Evolutionary conservation across 2,888 invertebrate species (phyloP).

Genomic region (Drosophila prolongata): DNA sequence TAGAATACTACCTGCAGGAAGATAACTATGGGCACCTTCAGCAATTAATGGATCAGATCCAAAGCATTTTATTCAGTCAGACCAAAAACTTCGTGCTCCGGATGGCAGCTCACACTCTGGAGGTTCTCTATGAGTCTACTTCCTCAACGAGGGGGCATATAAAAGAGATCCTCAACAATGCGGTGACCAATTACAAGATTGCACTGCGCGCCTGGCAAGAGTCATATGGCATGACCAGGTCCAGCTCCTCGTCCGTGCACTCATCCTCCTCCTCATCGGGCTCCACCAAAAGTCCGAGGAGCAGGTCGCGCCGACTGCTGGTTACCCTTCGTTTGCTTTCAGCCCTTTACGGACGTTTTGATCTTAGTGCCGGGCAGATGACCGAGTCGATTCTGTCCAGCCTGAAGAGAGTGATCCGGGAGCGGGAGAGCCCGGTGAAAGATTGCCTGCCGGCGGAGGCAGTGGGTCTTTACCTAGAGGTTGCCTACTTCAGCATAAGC

Average conservation of each 20-base stretch:
- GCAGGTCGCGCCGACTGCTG: slow-evolving; percentile 4
- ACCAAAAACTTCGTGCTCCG: slow-evolving; percentile 27
- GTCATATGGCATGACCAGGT: neutral
- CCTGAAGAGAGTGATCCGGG: neutral
- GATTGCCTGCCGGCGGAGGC: slow-evolving; percentile 1
- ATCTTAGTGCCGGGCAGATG: slow-evolving; percentile 34
- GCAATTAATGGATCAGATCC: slow-evolving; percentile 5
- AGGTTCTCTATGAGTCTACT: neutral
- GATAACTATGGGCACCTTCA: neutral
- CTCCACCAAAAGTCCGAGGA: neutral
- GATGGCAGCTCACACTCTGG: slow-evolving; percentile 38
- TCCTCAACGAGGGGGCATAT: neutral
- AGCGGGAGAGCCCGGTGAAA: too few species aligned
- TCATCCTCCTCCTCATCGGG: neutral
- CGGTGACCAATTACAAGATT: slow-evolving; percentile 42
- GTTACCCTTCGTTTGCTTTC: slow-evolving; percentile 36
- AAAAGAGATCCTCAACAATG: slow-evolving; percentile 38
- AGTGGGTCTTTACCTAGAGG: slow-evolving; percentile 30
- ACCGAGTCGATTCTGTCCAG: slow-evolving; percentile 17
- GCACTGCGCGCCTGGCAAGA: slow-evolving; percentile 24
- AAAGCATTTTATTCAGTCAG: slow-evolving; percentile 36
- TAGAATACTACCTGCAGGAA: neutral
- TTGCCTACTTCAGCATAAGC: slow-evolving; percentile 32
- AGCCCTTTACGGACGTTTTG: slow-evolving; percentile 44
- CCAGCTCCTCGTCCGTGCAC: neutral